phyloP scores from a whole-genome alignment of 2,113 vertebrate genomes.

The Crotalus tigris region DNA sequence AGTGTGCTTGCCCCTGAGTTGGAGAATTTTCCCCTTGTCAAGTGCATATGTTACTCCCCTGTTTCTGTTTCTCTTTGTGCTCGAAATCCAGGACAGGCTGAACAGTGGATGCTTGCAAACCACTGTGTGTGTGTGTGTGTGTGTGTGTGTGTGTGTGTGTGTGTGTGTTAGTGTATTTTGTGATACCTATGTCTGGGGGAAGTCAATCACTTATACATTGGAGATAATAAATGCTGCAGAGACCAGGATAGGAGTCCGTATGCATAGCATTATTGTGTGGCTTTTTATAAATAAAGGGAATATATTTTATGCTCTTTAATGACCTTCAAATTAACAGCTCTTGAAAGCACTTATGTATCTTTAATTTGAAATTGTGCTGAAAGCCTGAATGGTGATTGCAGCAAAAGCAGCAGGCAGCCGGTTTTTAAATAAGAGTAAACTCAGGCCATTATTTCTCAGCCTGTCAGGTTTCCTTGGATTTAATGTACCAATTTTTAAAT shows the following conservation, averaged over 20 bases:
- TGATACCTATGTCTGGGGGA: slow-evolving; percentile 1
- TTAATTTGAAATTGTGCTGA: slow-evolving; percentile 74
- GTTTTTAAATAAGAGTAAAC: slow-evolving; percentile 75
- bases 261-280: slow-evolving; percentile 58
- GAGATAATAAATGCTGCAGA: background rate
- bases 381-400: slow-evolving; percentile 63
- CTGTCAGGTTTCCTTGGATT: slow-evolving; percentile 56
- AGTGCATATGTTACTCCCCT: background rate
- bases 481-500: slow-evolving; percentile 49
- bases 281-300: slow-evolving; percentile 61
- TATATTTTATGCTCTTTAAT: slow-evolving; percentile 70
- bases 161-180: slow-evolving; percentile 27
- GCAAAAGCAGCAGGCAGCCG: slow-evolving; percentile 69
- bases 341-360: slow-evolving; percentile 77
- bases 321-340: slow-evolving; percentile 80
- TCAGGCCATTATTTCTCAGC: slow-evolving; percentile 65
- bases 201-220: slow-evolving; percentile 3
- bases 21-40: slow-evolving; percentile 1
- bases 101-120: background rate
- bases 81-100: background rate
- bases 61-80: background rate
- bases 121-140: background rate
- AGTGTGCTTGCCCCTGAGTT: background rate
- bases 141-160: background rate
- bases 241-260: slow-evolving; percentile 18